Evolutionary conservation across 2,797 vertebrate genomes (phyloP), one percentile per base, ranked within the genome.

Genomic region (Synanceia verrucosa): DNA sequence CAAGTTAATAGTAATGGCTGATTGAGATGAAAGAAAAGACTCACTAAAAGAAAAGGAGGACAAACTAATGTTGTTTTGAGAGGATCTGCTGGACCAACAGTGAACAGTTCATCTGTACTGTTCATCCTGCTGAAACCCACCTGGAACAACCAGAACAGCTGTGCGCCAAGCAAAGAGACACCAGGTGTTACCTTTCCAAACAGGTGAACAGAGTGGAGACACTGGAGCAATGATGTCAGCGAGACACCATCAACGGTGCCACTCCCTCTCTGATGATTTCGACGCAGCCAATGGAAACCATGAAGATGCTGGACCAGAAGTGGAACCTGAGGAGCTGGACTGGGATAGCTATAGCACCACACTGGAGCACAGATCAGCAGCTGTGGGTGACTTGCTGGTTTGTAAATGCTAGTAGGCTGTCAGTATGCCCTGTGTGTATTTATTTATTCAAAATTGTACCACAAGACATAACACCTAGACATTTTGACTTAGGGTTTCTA

Each of bases 321-420:
- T 86, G 6, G 94, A 95, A 61, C 76, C 89, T 4, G 94, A 95
- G 47, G 94, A 95, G 19, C 81, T 95, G 80, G 94, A 93, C 47
- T 95, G 94, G 94, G 94, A 95, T 70, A 68, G 88, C 64, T 95
- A 91, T 73, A 93, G 93, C 70, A 87, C 90, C 68, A 87, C 92
- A 9, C 78, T 94, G 85, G 91, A 94, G 79, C 88, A 92, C 76
- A 93, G 81, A 75, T 67, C 90, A 78, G 91, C 91, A 66, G 81
- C 81, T 86, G 93, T 94, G 86, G 86, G 92, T 94, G 90, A 82
- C 78, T 39, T 68, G 31, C n/a, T 52, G 6, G 21, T 63, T 51
- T 70, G 16, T 58, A 18, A 21, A 43, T 9, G 43, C 26, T 33
- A 48, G 14, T 39, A 36, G n/a, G n/a, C n/a, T n/a, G n/a, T n/a